A percentile compares a stretch with the other conserved stretches of the same genome.
phyloP scores from a whole-genome alignment of 2,113 vertebrate genomes.

The Gavialis gangeticus region DNA sequence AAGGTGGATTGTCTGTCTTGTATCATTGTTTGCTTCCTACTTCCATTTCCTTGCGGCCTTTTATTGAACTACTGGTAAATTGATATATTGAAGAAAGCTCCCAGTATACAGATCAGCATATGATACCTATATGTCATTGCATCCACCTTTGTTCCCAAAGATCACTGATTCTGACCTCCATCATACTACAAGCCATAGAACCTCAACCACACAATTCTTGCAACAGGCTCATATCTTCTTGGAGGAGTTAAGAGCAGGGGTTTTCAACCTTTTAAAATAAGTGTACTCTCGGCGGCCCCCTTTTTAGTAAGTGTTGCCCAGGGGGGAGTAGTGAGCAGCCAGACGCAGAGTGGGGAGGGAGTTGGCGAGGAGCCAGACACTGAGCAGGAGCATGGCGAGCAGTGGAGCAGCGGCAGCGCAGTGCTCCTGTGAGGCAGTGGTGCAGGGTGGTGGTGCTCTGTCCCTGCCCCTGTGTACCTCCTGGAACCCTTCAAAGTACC shows the following conservation, averaged over 20 bases:
- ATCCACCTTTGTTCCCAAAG: slow-evolving; percentile 13
- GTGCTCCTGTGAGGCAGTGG: too few species aligned
- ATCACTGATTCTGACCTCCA: slow-evolving; percentile 52
- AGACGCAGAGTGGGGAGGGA: too few species aligned
- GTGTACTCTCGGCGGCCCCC: too few species aligned
- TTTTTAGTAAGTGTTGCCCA: too few species aligned
- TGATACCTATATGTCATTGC: slow-evolving; percentile 17
- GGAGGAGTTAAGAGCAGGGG: not conserved
- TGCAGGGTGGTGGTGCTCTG: too few species aligned
- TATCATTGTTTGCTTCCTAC: slow-evolving; percentile 38
- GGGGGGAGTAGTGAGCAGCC: too few species aligned
- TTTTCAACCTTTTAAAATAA: too few species aligned
- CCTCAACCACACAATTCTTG: not conserved
- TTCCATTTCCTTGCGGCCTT: slow-evolving; percentile 28
- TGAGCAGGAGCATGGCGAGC: too few species aligned
- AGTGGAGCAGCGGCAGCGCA: too few species aligned
- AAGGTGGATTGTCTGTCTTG: slow-evolving; percentile 70
- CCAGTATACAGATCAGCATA: slow-evolving; percentile 2
- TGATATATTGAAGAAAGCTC: slow-evolving; percentile 15
- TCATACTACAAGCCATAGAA: slow-evolving; percentile 19
- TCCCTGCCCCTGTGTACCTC: too few species aligned
- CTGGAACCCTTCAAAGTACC: too few species aligned
- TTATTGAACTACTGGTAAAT: slow-evolving; percentile 27
- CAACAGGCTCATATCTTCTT: slow-evolving; percentile 42
- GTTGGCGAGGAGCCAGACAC: too few species aligned